These are phyloP conservation scores for Myripristis jacobus DNA, from an alignment of 2,797 vertebrate genomes.

Conservation along the genomic window DNA sequence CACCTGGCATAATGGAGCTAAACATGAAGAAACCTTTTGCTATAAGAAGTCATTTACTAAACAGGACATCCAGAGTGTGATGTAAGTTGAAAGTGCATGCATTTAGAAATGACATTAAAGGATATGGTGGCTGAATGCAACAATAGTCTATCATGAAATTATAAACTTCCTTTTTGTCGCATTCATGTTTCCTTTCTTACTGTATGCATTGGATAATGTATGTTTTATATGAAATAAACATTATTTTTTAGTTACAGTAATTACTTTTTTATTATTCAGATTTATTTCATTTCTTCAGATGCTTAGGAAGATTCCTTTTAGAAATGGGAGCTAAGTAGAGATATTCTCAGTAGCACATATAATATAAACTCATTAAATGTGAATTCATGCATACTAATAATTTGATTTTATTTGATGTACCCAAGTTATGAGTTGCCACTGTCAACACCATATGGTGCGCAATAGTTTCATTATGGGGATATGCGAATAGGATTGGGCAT, in stretches of 20 bases:
- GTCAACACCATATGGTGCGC: neutral
- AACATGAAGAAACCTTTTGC: conserved; percentile 40
- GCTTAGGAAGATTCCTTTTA: no score
- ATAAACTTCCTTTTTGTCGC: conserved; percentile 52
- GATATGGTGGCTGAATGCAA: conserved; percentile 54
- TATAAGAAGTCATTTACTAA: conserved; percentile 33
- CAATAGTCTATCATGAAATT: conserved; percentile 54
- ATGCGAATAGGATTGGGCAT: conserved; percentile 28
- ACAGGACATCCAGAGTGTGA: conserved; percentile 30
- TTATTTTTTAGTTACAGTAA: conserved; percentile 76
- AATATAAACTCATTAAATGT: no score
- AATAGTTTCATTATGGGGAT: neutral
- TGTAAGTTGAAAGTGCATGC: conserved; percentile 72
- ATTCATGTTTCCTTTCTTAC: conserved; percentile 63
- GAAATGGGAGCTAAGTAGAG: no score
- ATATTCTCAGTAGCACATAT: no score
- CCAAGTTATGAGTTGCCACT: neutral
- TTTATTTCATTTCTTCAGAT: no score
- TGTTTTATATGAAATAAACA: conserved; percentile 78
- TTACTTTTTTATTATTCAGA: conserved; percentile 27
- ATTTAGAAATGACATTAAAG: conserved; percentile 58
- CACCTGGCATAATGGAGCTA: conserved; percentile 44
- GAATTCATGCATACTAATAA: no score
- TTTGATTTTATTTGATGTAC: neutral
- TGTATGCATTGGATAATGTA: conserved; percentile 60